Conservation (phyloP, 2,797 vertebrate species). For the Chaetophractus vellerosus region DNA sequence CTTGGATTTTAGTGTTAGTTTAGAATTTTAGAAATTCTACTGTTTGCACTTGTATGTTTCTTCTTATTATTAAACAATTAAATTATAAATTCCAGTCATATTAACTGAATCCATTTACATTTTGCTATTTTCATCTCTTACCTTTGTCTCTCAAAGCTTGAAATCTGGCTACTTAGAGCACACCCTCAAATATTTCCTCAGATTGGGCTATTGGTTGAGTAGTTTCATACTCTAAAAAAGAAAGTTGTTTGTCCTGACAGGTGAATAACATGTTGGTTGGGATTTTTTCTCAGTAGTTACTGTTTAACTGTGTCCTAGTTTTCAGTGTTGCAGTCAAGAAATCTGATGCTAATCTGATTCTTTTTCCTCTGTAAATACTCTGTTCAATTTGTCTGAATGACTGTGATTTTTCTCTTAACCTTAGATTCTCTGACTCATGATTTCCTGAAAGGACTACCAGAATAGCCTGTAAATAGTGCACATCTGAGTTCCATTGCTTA, state of each 20-base stretch:
- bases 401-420: conserved; percentile 10
- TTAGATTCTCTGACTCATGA: background rate
- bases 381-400: background rate
- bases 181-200: background rate
- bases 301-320: background rate
- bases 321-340: background rate
- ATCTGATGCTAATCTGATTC: background rate
- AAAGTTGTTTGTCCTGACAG: background rate
- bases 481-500: background rate
- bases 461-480: background rate
- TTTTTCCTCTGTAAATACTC: background rate
- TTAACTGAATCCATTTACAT: background rate
- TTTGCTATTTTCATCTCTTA: background rate
- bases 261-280: background rate
- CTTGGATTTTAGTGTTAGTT: background rate
- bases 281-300: background rate
- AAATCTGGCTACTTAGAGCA: background rate
- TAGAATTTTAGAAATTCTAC: background rate
- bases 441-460: background rate
- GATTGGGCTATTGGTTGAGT: background rate
- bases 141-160: background rate
- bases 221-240: background rate
- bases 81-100: background rate
- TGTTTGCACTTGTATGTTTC: background rate
- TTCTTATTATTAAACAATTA: background rate